Percentiles rank a stretch among this genome's conserved stretches.
Conservation (phyloP, 1,140 invertebrate genomes). For the Pomacea maculata region DNA sequence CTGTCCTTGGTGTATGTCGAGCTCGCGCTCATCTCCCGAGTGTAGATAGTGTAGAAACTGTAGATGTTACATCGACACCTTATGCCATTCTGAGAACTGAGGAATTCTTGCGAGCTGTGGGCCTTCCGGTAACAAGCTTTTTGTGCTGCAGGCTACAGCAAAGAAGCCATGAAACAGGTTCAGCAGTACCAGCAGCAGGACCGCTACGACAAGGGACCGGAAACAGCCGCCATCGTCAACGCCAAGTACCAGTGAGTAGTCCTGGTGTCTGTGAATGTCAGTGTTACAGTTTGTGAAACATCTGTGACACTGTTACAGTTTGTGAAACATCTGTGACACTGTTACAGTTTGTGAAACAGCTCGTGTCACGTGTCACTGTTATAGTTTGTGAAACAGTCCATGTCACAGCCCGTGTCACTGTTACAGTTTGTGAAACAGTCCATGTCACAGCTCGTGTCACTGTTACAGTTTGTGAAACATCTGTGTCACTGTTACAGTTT, state of each 20-base stretch:
- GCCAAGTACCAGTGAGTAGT: slow-evolving; percentile 64
- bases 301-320: background rate
- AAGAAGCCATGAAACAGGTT: slow-evolving; percentile 59
- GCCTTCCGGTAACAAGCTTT: background rate
- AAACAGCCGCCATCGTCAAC: slow-evolving; percentile 63
- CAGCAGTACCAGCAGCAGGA: slow-evolving; percentile 53
- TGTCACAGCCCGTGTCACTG: too few species aligned
- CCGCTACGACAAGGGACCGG: slow-evolving; percentile 50
- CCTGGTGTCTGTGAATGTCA: too few species aligned
- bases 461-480: too few species aligned
- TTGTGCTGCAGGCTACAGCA: slow-evolving; percentile 45
- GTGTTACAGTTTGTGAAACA: too few species aligned
- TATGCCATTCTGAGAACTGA: too few species aligned
- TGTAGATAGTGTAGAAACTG: too few species aligned
- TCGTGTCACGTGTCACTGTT: background rate
- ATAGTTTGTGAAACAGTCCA: background rate
- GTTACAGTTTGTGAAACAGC: too few species aligned
- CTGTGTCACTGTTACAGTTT: too few species aligned
- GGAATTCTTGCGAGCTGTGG: too few species aligned
- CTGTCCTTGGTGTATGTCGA: too few species aligned
- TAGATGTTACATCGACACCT: too few species aligned
- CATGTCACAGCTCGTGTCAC: background rate
- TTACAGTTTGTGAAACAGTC: background rate
- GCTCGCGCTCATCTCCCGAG: too few species aligned
- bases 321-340: background rate